Evolutionary conservation across 1,140 invertebrate genomes (phyloP).

Genomic region (Nylanderia fulva): DNA sequence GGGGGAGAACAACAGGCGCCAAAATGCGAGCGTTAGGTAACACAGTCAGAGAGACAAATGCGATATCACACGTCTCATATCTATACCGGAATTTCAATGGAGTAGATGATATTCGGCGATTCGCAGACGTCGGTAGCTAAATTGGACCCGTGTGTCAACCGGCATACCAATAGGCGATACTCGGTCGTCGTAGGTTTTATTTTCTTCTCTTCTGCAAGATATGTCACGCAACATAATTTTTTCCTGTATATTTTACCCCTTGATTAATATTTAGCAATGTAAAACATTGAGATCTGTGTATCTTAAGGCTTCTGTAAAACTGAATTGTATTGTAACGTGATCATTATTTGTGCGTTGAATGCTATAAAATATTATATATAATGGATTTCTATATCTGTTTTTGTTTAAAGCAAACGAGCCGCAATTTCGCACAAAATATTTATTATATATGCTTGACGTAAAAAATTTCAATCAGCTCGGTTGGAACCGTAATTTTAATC

Average conservation of each 20-base stretch:
- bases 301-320: neutral
- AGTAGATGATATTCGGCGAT: slow-evolving; percentile 78
- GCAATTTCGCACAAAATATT: slow-evolving; percentile 45
- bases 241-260: neutral
- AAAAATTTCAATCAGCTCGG: slow-evolving; percentile 56
- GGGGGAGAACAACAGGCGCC: slow-evolving; percentile 56
- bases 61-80: slow-evolving; percentile 74
- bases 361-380: neutral
- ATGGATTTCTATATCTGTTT: slow-evolving; percentile 40
- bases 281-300: neutral
- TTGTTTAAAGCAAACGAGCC: slow-evolving; percentile 38
- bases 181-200: slow-evolving; percentile 60
- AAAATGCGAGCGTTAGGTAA: slow-evolving; percentile 77
- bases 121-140: slow-evolving; percentile 76
- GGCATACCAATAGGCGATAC: slow-evolving; percentile 75
- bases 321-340: neutral
- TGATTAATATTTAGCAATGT: slow-evolving; percentile 30
- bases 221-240: slow-evolving; percentile 32
- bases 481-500: slow-evolving; percentile 52
- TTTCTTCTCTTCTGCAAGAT: slow-evolving; percentile 43
- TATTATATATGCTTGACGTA: slow-evolving; percentile 41
- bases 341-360: neutral
- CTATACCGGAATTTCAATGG: slow-evolving; percentile 78
- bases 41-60: slow-evolving; percentile 77
- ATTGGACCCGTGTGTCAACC: slow-evolving; percentile 73